Evolutionary conservation across 2,888 invertebrate genomes (phyloP), one percentile per base, ranked within the genome.

Genomic region (Allygus modestus): DNA sequence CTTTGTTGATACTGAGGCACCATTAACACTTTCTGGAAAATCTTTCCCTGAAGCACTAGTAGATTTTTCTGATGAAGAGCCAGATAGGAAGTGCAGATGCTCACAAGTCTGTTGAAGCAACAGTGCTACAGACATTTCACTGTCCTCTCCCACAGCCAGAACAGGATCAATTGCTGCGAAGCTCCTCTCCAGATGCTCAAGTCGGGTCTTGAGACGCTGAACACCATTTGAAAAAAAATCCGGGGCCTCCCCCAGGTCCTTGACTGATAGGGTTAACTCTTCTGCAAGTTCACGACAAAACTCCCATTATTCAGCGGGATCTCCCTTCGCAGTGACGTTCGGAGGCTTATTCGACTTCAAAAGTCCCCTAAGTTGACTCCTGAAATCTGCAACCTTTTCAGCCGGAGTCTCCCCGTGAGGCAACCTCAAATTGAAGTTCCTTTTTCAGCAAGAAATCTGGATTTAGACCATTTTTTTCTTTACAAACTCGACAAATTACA

Each of bases 381-480:
- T 12, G 7, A 51, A 51, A 51, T 51, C 51, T n/a, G n/a, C n/a
- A 4, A n/a, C n/a, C 2, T 5, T 51, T 4, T 51, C 51, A 7
- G 51, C 51, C 15, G 51, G 51, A 12, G 51, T 51, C 51, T 51
- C 51, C 51, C 15, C 51, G 4, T 17, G 51, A 7, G 2, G 51
- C 51, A 51, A 51, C 51, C 51, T 51, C 51, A 51, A 51, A 51
- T 51, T 51, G n/a, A 51, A 51, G 15, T 51, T n/a, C 51, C 9
- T 51, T 51, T n/a, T 51, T 51, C n/a, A 51, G 15, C 51, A 51
- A 51, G 15, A 51, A 51, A 51, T 51, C 51, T 12, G 51, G 51
- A 51, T 51, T 51, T 15, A 51, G 15, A 51, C 51, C 15, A 51
- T 15, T n/a, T n/a, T n/a, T n/a, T n/a, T n/a, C n/a, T n/a, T n/a